phyloP scores from a whole-genome alignment of 2,888 invertebrate genomes.

The Drosophila neoperkinsi region DNA sequence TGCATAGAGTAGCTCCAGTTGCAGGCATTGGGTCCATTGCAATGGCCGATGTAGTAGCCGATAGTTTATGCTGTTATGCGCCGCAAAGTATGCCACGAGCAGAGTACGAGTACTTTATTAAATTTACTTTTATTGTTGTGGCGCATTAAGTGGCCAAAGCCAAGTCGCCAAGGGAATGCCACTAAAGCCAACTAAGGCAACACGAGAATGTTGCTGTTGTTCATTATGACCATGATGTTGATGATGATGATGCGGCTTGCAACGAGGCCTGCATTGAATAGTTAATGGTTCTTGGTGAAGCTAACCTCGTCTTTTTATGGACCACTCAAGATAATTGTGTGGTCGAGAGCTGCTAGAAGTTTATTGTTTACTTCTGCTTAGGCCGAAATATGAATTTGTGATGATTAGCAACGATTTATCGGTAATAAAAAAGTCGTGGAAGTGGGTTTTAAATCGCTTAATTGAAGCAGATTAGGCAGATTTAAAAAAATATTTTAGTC shows the following conservation, averaged over 20 bases:
- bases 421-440: conserved; percentile 34
- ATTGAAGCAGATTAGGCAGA: background rate
- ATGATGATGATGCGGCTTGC: conserved; percentile 33
- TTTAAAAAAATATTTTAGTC: background rate
- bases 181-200: conserved; percentile 27
- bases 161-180: conserved; percentile 47
- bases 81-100: conserved; percentile 75
- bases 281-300: background rate
- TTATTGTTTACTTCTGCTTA: conserved; percentile 51
- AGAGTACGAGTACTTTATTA: conserved; percentile 66
- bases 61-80: conserved; percentile 75
- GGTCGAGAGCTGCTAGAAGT: conserved; percentile 44
- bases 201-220: conserved; percentile 14
- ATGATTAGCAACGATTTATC: conserved; percentile 50
- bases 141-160: conserved; percentile 72
- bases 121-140: conserved; percentile 76
- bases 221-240: conserved; percentile 32
- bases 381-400: conserved; percentile 49
- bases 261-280: conserved; percentile 21
- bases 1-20: conserved; percentile 18
- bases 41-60: conserved; percentile 33
- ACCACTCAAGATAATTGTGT: conserved; percentile 69
- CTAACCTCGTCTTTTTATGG: conserved; percentile 51
- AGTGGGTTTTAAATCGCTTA: background rate
- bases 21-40: conserved; percentile 40